Conservation (phyloP, 2,888 invertebrate species). For the Ypsolopha sequella region DNA sequence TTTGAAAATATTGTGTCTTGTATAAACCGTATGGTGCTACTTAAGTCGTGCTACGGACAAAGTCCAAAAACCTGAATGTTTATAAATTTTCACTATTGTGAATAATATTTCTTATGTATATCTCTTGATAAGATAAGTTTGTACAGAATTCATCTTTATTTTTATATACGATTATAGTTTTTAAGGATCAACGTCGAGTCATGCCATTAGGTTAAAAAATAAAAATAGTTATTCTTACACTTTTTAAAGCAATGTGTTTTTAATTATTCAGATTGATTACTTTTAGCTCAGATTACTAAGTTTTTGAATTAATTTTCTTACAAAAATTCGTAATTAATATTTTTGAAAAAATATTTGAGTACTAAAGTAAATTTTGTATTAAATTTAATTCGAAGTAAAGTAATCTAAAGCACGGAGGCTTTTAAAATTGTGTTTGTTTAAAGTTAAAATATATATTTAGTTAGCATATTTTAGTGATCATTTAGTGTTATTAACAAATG, state of each 20-base stretch:
- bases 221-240: conserved; percentile 17
- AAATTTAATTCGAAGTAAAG: conserved; percentile 8
- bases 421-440: conserved; percentile 3
- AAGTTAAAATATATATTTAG: conserved; percentile 27
- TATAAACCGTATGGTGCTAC: conserved; percentile 47
- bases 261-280: conserved; percentile 6
- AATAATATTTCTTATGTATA: conserved; percentile 27
- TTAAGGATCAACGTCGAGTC: conserved; percentile 56
- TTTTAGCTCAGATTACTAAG: conserved; percentile 1
- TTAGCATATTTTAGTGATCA: conserved; percentile 19
- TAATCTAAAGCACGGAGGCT: conserved; percentile 14
- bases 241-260: conserved; percentile 15
- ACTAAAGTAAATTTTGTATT: background rate
- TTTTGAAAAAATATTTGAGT: conserved; percentile 4
- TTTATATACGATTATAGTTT: conserved; percentile 23
- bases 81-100: conserved; percentile 42
- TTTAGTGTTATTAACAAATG: background rate
- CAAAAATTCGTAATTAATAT: conserved; percentile 8
- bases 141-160: conserved; percentile 36
- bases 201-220: conserved; percentile 63
- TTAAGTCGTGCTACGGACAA: conserved; percentile 57
- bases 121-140: conserved; percentile 38
- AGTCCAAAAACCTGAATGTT: conserved; percentile 50
- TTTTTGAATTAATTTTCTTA: conserved; percentile 8
- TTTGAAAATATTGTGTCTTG: background rate